Conservation (phyloP, 2,888 invertebrate genomes). For the Yponomeuta malinellus region DNA sequence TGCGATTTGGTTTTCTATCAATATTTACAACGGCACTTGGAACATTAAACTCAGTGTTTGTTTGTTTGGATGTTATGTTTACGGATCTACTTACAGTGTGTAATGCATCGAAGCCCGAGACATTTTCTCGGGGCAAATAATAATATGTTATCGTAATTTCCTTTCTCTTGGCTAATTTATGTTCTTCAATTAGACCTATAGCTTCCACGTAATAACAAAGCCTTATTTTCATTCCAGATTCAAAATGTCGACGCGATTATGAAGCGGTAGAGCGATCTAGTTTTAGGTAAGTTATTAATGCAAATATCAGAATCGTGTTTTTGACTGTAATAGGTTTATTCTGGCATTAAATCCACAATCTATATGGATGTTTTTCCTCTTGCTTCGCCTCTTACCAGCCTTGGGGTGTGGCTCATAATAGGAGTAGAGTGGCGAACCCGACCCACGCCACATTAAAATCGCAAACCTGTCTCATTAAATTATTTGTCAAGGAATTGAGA, state of each 20-base stretch:
- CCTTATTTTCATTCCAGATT: constrained; percentile 41
- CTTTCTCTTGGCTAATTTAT: constrained; percentile 1
- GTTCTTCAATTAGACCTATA: background rate
- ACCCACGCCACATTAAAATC: constrained; percentile 56
- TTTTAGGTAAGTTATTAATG: constrained; percentile 59
- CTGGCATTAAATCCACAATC: constrained; percentile 45
- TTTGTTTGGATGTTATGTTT: background rate
- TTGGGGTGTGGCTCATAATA: constrained; percentile 45
- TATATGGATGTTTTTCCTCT: constrained; percentile 45
- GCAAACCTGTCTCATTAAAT: constrained; percentile 48
- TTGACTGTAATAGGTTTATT: constrained; percentile 42
- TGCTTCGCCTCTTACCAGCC: constrained; percentile 28
- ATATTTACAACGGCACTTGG: background rate
- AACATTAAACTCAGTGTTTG: background rate
- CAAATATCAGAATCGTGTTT: constrained; percentile 40
- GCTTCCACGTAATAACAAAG: constrained; percentile 2
- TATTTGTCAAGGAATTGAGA: constrained; percentile 38
- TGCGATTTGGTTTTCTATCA: background rate
- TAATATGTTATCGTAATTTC: background rate
- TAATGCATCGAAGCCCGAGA: background rate
- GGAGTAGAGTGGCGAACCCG: constrained; percentile 40
- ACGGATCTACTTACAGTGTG: background rate
- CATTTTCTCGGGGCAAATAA: background rate
- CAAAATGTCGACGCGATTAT: constrained; percentile 60
- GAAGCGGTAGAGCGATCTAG: constrained; percentile 44